Evolutionary conservation across 2,888 invertebrate species (phyloP), one percentile per base, ranked within the genome.

Genomic region (Pristionchus maxplancki): DNA sequence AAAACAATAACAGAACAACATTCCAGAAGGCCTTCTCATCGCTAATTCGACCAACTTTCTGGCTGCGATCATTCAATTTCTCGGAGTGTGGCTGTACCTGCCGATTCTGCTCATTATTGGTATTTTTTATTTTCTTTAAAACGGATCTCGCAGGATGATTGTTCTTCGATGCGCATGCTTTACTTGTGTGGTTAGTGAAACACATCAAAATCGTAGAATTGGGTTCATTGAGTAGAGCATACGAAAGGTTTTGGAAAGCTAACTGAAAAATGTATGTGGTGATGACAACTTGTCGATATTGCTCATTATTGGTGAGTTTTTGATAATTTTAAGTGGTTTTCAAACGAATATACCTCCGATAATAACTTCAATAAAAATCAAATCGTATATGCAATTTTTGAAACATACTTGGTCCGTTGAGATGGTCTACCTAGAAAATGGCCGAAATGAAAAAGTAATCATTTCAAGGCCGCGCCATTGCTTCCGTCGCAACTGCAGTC

Each of bases 401-500:
- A 50, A 50, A 50, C 17, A n/a, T n/a, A n/a, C n/a, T n/a, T n/a
- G n/a, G n/a, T n/a, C n/a, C n/a, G n/a, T n/a, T n/a, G n/a, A n/a
- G n/a, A n/a, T n/a, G n/a, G n/a, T 58, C 58, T 44, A 24, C 6
- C n/a, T 24, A 8, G n/a, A n/a, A 58, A 58, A 58, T n/a, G n/a
- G n/a, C 58, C 20, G 58, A 28, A 1, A 4, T 24, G 11, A 62
- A 11, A n/a, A n/a, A n/a, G n/a, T n/a, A 24, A 62, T 6, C 1
- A 15, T 13, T 6, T 71, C 34, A 62, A 85, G 85, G 87, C 20
- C 44, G 92, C 50, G 81, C 92, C 53, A 28, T 92, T 28, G 93
- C 92, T 9, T 92, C 93, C 13, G 88, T 93, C 17, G 90, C 91
- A 37, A 91, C 91, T 58, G 91, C 93, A 0, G 90, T 93, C 64